A percentile compares a stretch with the other conserved stretches of the same genome.
phyloP scores from a whole-genome alignment of 2,797 vertebrate species.

The Momotus momota region DNA sequence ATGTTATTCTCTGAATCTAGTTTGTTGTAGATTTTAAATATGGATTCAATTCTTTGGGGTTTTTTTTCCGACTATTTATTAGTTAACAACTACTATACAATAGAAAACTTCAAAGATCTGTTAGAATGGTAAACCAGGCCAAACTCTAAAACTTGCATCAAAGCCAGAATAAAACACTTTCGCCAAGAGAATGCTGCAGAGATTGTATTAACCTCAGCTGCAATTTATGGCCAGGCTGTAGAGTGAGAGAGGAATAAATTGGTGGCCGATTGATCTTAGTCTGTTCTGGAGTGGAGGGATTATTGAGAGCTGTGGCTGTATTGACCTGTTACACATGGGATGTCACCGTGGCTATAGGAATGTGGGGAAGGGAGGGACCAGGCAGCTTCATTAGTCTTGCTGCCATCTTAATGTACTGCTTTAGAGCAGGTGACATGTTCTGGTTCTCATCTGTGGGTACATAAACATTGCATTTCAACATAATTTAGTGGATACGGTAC shows the following conservation, averaged over 20 bases:
- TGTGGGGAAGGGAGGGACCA: neutral
- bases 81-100: neutral
- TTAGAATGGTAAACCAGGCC: neutral
- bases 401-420: neutral
- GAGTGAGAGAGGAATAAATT: neutral
- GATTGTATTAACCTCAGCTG: neutral
- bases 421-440: neutral
- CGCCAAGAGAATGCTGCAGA: neutral
- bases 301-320: neutral
- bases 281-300: neutral
- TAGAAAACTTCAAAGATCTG: neutral
- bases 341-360: rapidly evolving
- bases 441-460: neutral
- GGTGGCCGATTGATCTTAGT: neutral
- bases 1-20: neutral
- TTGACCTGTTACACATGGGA: neutral
- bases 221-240: neutral
- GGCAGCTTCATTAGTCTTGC: neutral
- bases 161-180: neutral
- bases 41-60: neutral
- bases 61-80: neutral
- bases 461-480: neutral
- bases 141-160: neutral
- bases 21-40: neutral
- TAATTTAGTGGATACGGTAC: neutral